These are phyloP conservation scores for Palythoa caribaeorum DNA, from an alignment of 92 coral and sea anemone species.

Conservation along the genomic window DNA sequence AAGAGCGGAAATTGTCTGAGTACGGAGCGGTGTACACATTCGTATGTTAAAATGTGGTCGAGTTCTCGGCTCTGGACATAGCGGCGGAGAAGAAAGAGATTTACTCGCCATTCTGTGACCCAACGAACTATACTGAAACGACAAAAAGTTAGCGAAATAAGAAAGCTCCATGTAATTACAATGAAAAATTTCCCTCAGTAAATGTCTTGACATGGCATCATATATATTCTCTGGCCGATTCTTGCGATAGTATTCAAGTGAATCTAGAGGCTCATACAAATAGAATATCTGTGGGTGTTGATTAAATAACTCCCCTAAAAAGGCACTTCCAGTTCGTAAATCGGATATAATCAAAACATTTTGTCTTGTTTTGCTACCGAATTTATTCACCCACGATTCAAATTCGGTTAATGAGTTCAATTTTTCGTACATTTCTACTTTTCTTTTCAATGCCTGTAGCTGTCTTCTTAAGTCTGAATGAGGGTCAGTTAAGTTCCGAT, in stretches of 20 bases:
- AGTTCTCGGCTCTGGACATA: slow-evolving; percentile 77
- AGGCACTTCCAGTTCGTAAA: slow-evolving; percentile 81
- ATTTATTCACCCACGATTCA: slow-evolving; percentile 82
- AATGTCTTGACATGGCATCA: slow-evolving; percentile 85
- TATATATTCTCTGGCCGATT: slow-evolving; percentile 92
- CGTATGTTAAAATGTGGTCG: slow-evolving; percentile 78
- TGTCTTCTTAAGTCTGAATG: slow-evolving; percentile 35
- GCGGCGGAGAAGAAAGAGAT: slow-evolving; percentile 89
- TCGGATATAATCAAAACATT: slow-evolving; percentile 81
- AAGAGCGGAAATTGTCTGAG: slow-evolving; percentile 85
- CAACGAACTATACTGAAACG: slow-evolving; percentile 87
- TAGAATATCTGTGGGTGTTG: slow-evolving; percentile 89
- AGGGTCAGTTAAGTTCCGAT: neutral
- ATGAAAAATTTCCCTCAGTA: slow-evolving; percentile 83
- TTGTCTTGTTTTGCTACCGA: slow-evolving; percentile 89
- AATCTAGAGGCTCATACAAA: slow-evolving; percentile 82
- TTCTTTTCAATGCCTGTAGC: slow-evolving; percentile 54
- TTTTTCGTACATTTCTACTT: slow-evolving; percentile 72
- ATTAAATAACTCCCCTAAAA: slow-evolving; percentile 93
- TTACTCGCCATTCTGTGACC: slow-evolving; percentile 87
- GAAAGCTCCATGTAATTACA: slow-evolving; percentile 85
- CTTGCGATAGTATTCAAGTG: slow-evolving; percentile 80
- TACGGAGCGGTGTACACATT: slow-evolving; percentile 83
- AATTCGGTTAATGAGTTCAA: slow-evolving; percentile 79
- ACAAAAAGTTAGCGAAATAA: slow-evolving; percentile 84